Percentiles rank a stretch among this genome's conserved stretches.
These are phyloP conservation scores for Amblyjoppa proteus DNA, from an alignment of 2,888 invertebrate genomes.

Conservation along the genomic window DNA sequence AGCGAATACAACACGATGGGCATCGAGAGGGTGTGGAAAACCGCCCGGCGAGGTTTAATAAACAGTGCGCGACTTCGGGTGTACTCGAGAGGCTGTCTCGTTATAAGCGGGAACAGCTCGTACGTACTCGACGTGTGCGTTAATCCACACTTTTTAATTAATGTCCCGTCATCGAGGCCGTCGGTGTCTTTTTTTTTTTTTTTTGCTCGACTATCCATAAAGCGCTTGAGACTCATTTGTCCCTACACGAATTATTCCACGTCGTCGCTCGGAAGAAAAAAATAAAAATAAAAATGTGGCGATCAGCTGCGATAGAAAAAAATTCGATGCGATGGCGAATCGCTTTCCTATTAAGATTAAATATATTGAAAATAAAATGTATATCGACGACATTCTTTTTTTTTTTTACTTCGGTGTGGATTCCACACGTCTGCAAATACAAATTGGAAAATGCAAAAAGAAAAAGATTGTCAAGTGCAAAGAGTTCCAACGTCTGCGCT, in stretches of 20 bases:
- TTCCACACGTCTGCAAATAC: background rate
- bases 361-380: background rate
- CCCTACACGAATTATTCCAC: no score
- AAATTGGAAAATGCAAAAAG: no score
- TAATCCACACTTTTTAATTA: constrained; percentile 70
- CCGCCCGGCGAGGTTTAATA: constrained; percentile 61
- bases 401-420: background rate
- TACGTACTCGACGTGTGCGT: constrained; percentile 54
- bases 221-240: background rate
- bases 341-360: background rate
- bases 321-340: background rate
- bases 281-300: no score
- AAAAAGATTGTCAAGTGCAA: background rate
- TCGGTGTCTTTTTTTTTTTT: constrained; percentile 10
- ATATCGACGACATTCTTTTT: background rate
- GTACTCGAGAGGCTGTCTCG: constrained; percentile 61
- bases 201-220: background rate
- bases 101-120: constrained; percentile 55
- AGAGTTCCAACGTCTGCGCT: constrained; percentile 40
- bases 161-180: constrained; percentile 24
- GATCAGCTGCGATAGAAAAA: no score
- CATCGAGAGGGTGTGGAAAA: constrained; percentile 26
- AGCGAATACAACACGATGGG: constrained; percentile 20
- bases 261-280: no score
- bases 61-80: constrained; percentile 61